phyloP scores from a whole-genome alignment of 2,797 vertebrate genomes.

The Sebastes nivosus region DNA sequence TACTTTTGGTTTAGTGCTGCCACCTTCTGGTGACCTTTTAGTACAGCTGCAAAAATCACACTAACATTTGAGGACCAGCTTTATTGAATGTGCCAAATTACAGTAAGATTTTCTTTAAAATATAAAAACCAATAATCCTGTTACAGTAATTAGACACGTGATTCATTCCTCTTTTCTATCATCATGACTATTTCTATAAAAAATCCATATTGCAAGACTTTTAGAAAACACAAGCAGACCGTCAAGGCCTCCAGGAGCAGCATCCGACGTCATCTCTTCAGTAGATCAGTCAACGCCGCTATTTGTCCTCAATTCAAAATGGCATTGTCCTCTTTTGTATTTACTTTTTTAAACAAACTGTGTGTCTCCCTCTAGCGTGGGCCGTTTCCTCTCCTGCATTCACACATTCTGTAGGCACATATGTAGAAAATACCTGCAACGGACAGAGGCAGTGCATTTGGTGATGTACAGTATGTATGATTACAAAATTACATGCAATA shows the following conservation, averaged over 20 bases:
- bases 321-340: slow-evolving; percentile 5
- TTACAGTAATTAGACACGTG: slow-evolving; percentile 1
- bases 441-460: neutral
- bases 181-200: slow-evolving; percentile 6
- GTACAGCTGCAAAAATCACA: neutral
- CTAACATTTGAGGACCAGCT: slow-evolving; percentile 23
- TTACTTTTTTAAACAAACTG: neutral
- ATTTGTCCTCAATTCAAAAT: slow-evolving; percentile 21
- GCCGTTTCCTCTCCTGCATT: slow-evolving; percentile 82
- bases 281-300: slow-evolving; percentile 45
- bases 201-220: slow-evolving; percentile 17
- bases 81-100: slow-evolving; percentile 47
- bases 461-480: neutral
- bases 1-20: slow-evolving; percentile 52
- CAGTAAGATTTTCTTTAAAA: slow-evolving; percentile 18
- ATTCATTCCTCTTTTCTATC: neutral
- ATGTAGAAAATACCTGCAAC: slow-evolving; percentile 91
- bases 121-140: neutral
- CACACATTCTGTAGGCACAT: slow-evolving; percentile 89
- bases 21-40: slow-evolving; percentile 50
- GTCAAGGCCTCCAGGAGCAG: slow-evolving; percentile 18
- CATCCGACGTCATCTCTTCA: slow-evolving; percentile 49
- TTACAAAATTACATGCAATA: neutral
- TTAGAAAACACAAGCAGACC: slow-evolving; percentile 23
- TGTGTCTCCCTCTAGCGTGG: slow-evolving; percentile 72